Evolutionary conservation across 2,888 invertebrate species (phyloP), one percentile per base, ranked within the genome.

Genomic region (Sarcophaga rosellei): DNA sequence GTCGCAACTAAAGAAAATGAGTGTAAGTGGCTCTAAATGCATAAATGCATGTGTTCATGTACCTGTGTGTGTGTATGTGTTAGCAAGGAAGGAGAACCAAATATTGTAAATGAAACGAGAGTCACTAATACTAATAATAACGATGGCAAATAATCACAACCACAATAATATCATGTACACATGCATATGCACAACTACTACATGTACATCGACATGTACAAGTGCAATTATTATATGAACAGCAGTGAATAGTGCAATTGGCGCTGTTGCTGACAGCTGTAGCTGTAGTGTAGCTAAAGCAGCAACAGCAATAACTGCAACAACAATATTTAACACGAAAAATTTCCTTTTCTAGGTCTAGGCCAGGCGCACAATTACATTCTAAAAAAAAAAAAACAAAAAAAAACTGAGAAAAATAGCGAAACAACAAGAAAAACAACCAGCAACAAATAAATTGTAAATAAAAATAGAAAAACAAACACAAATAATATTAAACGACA

Each of bases 311-410:
- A 57, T 69, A 65, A 45, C 57, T 88, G 87, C 88, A 82, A 87
- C 87, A 90, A 90, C 90, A 91, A 91, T 90, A 90, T 15, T 90
- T 89, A 90, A 90, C 91, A 91, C 91, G 91, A 88, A 92, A 91
- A 91, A 91, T 92, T 92, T 92, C 91, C 91, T 92, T 92, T 92
- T 92, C 92, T 92, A 92, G 92, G 92, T 92, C 92, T 92, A 92
- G 92, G 92, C 92, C 92, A 92, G 90, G 90, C 90, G 89, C 90
- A 91, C 91, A 92, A 91, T 92, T 91, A 91, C 91, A 91, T 91
- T 91, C 91, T 91, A 91, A 91, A 84, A 87, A 81, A 82, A 63
- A 73, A 75, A 74, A 66, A 62, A 63, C 47, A 59, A 66, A 81
- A 25, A 25, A 25, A 25, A 25, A 25, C 25, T 5, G 25, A 25